Evolutionary conservation across 2,113 vertebrate species (phyloP).

Genomic region (Capreolus pygargus): DNA sequence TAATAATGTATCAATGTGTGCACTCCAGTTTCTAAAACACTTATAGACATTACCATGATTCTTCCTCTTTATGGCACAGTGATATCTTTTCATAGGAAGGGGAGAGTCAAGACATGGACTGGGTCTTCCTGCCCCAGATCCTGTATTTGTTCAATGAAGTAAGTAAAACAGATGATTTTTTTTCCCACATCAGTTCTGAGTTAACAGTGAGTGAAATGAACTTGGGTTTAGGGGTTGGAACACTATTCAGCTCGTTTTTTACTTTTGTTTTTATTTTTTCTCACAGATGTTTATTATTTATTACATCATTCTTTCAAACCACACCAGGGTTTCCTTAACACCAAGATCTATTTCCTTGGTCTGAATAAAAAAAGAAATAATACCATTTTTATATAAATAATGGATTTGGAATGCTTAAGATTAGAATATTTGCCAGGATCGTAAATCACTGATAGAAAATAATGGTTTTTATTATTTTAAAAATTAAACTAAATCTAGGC

Average conservation of each 20-base stretch:
- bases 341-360: neutral
- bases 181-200: neutral
- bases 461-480: constrained; percentile 24
- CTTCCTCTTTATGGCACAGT: neutral
- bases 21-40: neutral
- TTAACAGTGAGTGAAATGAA: constrained; percentile 25
- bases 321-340: constrained; percentile 17
- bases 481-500: neutral
- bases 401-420: constrained; percentile 20
- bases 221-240: constrained; percentile 23
- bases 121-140: neutral
- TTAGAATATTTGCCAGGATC: constrained; percentile 39
- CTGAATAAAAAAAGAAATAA: constrained; percentile 11
- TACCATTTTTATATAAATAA: constrained; percentile 58
- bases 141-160: neutral
- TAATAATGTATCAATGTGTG: neutral
- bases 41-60: neutral
- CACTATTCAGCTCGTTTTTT: neutral
- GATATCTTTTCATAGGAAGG: neutral
- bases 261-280: neutral
- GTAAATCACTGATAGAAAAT: constrained; percentile 55
- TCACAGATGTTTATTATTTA: constrained; percentile 64
- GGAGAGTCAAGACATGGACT: neutral
- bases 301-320: constrained; percentile 40
- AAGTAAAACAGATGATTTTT: neutral